phyloP scores from a whole-genome alignment of 2,113 vertebrate species.

The Corythoichthys haematopterus region DNA sequence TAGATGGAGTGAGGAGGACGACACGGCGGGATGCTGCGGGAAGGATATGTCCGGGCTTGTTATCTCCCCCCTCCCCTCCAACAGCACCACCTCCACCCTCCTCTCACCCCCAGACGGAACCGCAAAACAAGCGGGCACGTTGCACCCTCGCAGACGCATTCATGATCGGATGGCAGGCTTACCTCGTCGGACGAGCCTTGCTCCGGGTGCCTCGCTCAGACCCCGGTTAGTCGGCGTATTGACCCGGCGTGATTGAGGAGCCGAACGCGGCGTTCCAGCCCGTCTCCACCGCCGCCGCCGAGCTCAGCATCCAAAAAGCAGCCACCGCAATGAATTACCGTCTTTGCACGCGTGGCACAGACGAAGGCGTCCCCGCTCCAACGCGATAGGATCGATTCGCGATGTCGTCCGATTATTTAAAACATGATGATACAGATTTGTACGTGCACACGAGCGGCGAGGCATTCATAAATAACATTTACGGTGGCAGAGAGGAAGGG shows the following conservation, averaged over 20 bases:
- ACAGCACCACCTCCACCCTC: conserved; percentile 1
- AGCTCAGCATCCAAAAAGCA: conserved; percentile 20
- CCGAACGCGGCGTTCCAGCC: conserved; percentile 27
- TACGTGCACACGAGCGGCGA: conserved; percentile 57
- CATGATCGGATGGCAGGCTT: conserved; percentile 10
- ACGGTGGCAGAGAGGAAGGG: conserved; percentile 35
- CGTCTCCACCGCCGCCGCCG: conserved; percentile 23
- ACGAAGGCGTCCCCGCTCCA: neutral
- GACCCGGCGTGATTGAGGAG: conserved; percentile 52
- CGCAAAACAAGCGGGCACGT: neutral
- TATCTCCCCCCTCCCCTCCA: neutral
- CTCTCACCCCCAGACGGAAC: neutral
- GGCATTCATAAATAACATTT: conserved; percentile 71
- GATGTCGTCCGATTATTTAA: conserved; percentile 51
- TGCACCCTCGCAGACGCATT: neutral
- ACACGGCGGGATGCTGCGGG: conserved; percentile 49
- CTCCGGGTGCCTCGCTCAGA: conserved; percentile 15
- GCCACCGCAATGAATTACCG: conserved; percentile 28
- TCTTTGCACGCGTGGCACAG: neutral
- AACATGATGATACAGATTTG: conserved; percentile 34
- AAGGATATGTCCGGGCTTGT: conserved; percentile 9
- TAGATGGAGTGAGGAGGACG: conserved; percentile 1
- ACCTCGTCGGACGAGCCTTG: conserved; percentile 35
- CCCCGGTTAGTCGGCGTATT: conserved; percentile 35
- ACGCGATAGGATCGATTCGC: conserved; percentile 28